A percentile compares a stretch with the other conserved stretches of the same genome.
Conservation (phyloP, 2,888 invertebrate genomes). For the Amphipyra berbera region DNA sequence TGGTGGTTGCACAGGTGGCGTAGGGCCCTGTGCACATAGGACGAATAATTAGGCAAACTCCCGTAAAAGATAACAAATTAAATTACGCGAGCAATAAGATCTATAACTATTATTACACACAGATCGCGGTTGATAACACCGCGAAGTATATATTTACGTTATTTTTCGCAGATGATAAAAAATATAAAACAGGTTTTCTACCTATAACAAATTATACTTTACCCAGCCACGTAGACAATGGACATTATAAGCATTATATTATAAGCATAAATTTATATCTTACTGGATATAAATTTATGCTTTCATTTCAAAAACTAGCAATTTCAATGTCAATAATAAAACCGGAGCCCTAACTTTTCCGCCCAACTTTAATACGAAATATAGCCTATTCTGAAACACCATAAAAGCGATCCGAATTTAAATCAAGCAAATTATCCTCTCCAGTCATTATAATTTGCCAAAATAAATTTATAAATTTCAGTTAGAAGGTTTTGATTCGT, state of each 20-base stretch:
- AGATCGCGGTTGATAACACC: neutral
- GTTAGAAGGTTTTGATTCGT: slow-evolving; percentile 85
- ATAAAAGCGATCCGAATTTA: slow-evolving; percentile 71
- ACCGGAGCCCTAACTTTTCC: slow-evolving; percentile 17
- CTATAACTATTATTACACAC: neutral
- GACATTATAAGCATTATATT: slow-evolving; percentile 4
- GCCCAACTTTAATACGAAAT: slow-evolving; percentile 60
- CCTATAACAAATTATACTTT: slow-evolving; percentile 1
- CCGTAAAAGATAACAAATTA: slow-evolving; percentile 45
- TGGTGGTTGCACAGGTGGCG: slow-evolving; percentile 83
- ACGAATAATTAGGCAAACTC: slow-evolving; percentile 59
- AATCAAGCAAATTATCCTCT: slow-evolving; percentile 78
- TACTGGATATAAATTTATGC: slow-evolving; percentile 28
- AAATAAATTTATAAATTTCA: slow-evolving; percentile 85
- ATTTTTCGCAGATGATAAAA: too few species aligned
- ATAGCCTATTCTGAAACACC: slow-evolving; percentile 62
- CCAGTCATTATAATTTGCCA: slow-evolving; percentile 77
- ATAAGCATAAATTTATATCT: too few species aligned
- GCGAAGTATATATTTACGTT: too few species aligned
- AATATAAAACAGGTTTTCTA: neutral
- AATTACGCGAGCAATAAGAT: slow-evolving; percentile 2
- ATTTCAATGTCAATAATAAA: slow-evolving; percentile 41
- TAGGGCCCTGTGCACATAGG: slow-evolving; percentile 48
- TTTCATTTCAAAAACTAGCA: slow-evolving; percentile 35
- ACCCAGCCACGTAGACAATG: neutral